These are phyloP conservation scores for Bombus cullumanus DNA, from an alignment of 1,140 invertebrate genomes.

Conservation along the genomic window DNA sequence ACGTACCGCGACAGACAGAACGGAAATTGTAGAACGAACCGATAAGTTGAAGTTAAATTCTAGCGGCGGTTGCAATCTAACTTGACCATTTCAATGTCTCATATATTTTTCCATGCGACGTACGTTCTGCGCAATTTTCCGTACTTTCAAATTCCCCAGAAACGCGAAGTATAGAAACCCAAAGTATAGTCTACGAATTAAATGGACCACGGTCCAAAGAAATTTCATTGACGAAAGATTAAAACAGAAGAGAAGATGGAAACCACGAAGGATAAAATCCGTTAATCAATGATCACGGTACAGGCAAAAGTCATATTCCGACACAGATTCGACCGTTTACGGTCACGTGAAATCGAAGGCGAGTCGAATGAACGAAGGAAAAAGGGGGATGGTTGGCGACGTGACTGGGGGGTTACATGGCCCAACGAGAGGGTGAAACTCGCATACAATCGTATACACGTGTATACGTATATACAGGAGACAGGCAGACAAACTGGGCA, in stretches of 20 bases:
- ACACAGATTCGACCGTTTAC: conserved; percentile 47
- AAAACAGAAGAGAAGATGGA: no score
- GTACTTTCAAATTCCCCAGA: no score
- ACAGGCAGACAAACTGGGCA: conserved; percentile 19
- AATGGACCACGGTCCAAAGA: no score
- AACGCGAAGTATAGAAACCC: no score
- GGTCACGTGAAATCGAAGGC: conserved; percentile 48
- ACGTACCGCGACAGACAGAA: neutral
- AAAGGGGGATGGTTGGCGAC: conserved; percentile 36
- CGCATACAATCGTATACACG: neutral
- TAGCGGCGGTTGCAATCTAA: no score
- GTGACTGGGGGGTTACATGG: conserved; percentile 29
- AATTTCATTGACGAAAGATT: no score
- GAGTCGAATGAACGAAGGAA: conserved; percentile 41
- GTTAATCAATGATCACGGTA: neutral
- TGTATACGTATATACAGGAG: neutral
- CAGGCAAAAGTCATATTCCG: conserved; percentile 47
- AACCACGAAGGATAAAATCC: neutral
- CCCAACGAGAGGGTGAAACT: conserved; percentile 48
- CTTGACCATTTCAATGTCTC: no score
- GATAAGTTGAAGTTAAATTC: neutral
- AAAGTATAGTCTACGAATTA: no score
- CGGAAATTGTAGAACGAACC: neutral
- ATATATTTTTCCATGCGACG: no score
- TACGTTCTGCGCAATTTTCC: no score